Percentiles rank a stretch among this genome's conserved stretches.
phyloP scores from a whole-genome alignment of 2,888 invertebrate species.

The Himalopsyche anomala region DNA sequence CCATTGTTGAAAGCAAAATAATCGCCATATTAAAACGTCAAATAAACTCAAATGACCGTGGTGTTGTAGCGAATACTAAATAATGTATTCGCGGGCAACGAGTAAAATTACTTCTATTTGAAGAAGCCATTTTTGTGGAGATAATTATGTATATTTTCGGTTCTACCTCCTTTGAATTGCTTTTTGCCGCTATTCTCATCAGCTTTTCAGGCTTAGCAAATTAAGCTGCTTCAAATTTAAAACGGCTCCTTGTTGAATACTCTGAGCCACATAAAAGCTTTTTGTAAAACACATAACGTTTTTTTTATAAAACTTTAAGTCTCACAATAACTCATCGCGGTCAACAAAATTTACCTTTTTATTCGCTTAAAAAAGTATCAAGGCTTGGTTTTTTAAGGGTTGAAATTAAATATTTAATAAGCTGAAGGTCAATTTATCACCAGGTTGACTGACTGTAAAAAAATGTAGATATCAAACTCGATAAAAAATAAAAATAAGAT shows the following conservation, averaged over 20 bases:
- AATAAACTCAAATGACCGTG: slow-evolving; percentile 21
- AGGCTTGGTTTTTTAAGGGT: too few relatives aligned
- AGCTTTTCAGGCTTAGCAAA: slow-evolving; percentile 19
- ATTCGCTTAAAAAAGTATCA: not conserved
- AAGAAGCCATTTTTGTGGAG: slow-evolving; percentile 3
- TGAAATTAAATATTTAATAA: too few relatives aligned
- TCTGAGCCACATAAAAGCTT: slow-evolving; percentile 22
- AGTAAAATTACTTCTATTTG: slow-evolving; percentile 19
- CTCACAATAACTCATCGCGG: not conserved
- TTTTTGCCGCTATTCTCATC: slow-evolving; percentile 22
- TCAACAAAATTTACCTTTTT: not conserved
- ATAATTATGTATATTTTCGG: slow-evolving; percentile 28
- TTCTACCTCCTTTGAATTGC: slow-evolving; percentile 26
- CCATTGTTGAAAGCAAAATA: slow-evolving; percentile 13
- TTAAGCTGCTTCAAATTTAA: slow-evolving; percentile 17
- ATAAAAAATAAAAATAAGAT: too few relatives aligned
- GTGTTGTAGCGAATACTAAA: slow-evolving; percentile 24
- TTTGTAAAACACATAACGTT: slow-evolving; percentile 9
- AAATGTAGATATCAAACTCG: too few relatives aligned
- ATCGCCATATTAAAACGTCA: slow-evolving; percentile 15
- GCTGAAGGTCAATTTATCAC: too few relatives aligned
- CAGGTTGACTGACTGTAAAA: too few relatives aligned
- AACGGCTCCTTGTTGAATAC: slow-evolving; percentile 34
- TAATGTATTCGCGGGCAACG: slow-evolving; percentile 23
- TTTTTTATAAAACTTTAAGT: not conserved